Evolutionary conservation across 2,888 invertebrate species (phyloP), one percentile per base, ranked within the genome.

Genomic region (Sarcophaga subvicina): DNA sequence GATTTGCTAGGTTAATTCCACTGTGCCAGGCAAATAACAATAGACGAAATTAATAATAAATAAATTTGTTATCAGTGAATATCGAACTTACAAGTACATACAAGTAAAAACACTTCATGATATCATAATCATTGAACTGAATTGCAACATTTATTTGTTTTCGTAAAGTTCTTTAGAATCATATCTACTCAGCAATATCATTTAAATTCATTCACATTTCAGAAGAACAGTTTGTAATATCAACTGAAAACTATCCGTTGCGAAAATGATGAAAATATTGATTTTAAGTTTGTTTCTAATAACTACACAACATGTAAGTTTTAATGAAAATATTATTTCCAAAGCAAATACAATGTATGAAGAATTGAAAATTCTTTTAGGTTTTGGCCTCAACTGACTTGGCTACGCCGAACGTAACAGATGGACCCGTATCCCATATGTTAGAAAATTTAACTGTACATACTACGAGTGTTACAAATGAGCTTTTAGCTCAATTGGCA

Each of bases 381-480:
- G 75, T 77, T 20, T n/a, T 75, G 22, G 63, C 49, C 25, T 64
- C 70, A n/a, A 49, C n/a, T 8, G 69, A 54, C 3, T n/a, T 59
- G 4, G 45, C 47, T 11, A 11, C 47, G 25, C 20, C 20, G 17
- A 66, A 66, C 66, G 66, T 64, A 59, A n/a, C 27, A 37, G 20
- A 64, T 81, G 91, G 89, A 37, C 90, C 91, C 3, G 87, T 91
- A 11, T 85, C 88, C 14, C 88, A 89, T 81, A 89, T 90, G 17
- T 79, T 92, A 59, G 88, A 92, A 63, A 89, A 90, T 54, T 87
- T 92, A 0, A 89, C 89, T 11, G 67, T 88, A n/a, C 86, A 90
- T 49, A 90, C 90, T 0, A 89, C 90, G 11, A 87, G 88, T 62
- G 83, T 90, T 0, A 90, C 88, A 25, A 90, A 90, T 64, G 88